Conservation (phyloP, 2,113 vertebrate genomes). For the Carettochelys insculpta region DNA sequence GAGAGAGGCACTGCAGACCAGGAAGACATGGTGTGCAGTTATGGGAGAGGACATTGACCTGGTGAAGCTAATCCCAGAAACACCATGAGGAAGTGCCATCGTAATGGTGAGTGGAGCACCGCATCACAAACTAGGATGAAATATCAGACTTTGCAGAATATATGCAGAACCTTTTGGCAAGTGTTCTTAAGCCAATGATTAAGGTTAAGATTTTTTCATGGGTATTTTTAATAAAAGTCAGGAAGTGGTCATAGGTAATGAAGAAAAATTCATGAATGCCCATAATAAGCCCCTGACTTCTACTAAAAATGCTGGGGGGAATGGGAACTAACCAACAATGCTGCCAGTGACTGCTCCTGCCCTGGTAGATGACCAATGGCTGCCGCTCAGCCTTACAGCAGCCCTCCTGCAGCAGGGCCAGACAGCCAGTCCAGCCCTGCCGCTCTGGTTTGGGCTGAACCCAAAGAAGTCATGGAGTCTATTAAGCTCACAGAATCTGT, state of each 20-base stretch:
- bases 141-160: not conserved
- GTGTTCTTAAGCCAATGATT: not conserved
- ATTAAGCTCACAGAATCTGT: not conserved
- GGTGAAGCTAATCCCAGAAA: not conserved
- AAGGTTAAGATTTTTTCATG: not conserved
- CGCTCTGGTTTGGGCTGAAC: not conserved
- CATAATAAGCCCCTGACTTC: not conserved
- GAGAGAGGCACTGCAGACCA: not conserved
- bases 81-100: not conserved
- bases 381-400: not conserved
- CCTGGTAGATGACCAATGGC: no score
- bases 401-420: no score
- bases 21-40: not conserved
- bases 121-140: not conserved
- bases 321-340: not conserved
- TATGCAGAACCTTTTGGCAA: not conserved
- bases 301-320: not conserved
- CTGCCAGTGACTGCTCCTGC: not conserved
- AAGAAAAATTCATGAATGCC: not conserved
- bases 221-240: not conserved
- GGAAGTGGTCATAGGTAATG: not conserved
- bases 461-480: not conserved
- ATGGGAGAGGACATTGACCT: not conserved
- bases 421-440: accelerated
- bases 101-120: not conserved